Base-by-base conservation (phyloP, 2,888 invertebrate genomes). In the Exephanes ischioxanthus region DNA sequence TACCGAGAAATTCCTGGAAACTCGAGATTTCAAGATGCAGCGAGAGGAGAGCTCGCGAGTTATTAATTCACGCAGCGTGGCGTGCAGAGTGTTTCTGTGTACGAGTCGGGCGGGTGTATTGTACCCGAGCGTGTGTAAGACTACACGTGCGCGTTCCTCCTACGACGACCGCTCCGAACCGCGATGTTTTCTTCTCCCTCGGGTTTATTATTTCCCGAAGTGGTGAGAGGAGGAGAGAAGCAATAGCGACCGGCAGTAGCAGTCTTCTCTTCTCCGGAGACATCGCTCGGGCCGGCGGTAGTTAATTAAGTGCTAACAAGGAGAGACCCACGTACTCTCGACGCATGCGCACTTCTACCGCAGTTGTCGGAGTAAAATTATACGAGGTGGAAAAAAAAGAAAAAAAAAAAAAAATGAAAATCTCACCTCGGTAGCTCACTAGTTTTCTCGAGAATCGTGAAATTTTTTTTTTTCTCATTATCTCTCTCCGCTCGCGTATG, bases 271-370 rank as follows among this genome's bases (percentile, higher is more conserved):
- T 89, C 90, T 88, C 87, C 88, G 86, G 86, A 72, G 85, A 88
- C 87, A 90, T 87, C 87, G 89, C 89, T 88, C 87, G 85, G 88
- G 89, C 89, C 90, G 89, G 89, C 89, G 89, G 89, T 90, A 91
- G 91, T 92, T 93, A 92, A 93, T 93, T 93, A 91, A 93, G 93
- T 93, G 93, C 92, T 93, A 93, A 93, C 93, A 92, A 93, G 92
- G 87, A 90, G 91, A 91, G 91, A 91, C 90, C 89, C 89, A 87
- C 90, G 89, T 87, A 87, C 89, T 87, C 88, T 76, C 63, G 48
- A 41, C 83, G 61, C 81, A 58, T 79, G 71, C 79, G 79, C 63
- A 77, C 63, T 41, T 72, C 72, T 73, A 58, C 55, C 75, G 75
- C 70, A 45, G 55, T 63, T n/a, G 61, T 16, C 67, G 51, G 71